Conservation (phyloP, 2,888 invertebrate species). For the Chrysomela aeneicollis region DNA sequence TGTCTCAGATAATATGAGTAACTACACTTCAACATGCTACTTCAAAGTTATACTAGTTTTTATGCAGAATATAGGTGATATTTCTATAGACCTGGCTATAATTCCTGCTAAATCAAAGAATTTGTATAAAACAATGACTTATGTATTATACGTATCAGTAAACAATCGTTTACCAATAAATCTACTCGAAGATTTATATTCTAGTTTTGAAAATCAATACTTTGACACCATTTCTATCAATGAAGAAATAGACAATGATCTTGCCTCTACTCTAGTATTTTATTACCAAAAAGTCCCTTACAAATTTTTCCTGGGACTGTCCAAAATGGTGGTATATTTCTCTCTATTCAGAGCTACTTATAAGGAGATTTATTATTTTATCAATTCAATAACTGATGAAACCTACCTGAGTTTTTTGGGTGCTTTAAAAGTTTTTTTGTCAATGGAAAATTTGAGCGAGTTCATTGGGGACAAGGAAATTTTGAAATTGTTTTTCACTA, state of each 20-base stretch:
- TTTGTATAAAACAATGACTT: conserved; percentile 44
- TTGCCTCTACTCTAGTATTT: conserved; percentile 37
- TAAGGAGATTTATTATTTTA: conserved; percentile 40
- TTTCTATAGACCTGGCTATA: not conserved
- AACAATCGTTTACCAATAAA: conserved; percentile 1
- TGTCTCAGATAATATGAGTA: conserved; percentile 25
- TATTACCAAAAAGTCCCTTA: conserved; percentile 38
- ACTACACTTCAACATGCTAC: conserved; percentile 43
- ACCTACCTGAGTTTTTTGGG: conserved; percentile 29
- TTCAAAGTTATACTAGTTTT: conserved; percentile 43
- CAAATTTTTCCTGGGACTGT: conserved; percentile 26
- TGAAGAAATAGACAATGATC: conserved; percentile 38
- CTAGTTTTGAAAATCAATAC: conserved; percentile 25
- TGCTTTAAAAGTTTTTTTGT: conserved; percentile 39
- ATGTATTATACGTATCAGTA: conserved; percentile 38
- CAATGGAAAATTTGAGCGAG: conserved; percentile 34
- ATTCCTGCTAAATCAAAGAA: conserved; percentile 22
- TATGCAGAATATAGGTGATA: conserved; percentile 16
- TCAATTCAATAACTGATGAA: conserved; percentile 28
- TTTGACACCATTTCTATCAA: conserved; percentile 29
- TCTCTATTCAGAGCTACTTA: conserved; percentile 40
- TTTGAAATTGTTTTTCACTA: conserved; percentile 35
- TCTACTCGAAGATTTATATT: conserved; percentile 26
- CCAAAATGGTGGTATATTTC: conserved; percentile 45
- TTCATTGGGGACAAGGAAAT: conserved; percentile 31